Conservation (phyloP, 2,113 vertebrate species). For the Colossoma macropomum region DNA sequence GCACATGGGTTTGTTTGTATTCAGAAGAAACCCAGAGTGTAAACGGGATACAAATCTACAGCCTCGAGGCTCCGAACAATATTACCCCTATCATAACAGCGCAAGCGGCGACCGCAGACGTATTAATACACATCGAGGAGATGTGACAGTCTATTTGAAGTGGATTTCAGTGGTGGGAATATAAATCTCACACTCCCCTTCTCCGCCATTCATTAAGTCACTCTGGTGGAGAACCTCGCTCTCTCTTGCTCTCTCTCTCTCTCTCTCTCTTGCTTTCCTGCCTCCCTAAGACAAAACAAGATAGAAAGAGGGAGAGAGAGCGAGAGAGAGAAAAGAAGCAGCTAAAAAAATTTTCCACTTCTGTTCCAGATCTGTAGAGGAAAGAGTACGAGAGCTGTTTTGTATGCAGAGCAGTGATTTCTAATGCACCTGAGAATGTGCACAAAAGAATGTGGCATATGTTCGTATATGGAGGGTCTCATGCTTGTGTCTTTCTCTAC, state of each 20-base stretch:
- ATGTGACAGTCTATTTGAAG: slow-evolving; percentile 32
- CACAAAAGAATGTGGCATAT: slow-evolving; percentile 34
- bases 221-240: slow-evolving; percentile 60
- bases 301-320: slow-evolving; percentile 24
- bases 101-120: slow-evolving; percentile 36
- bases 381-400: slow-evolving; percentile 30
- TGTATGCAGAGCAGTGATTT: not conserved
- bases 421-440: not conserved
- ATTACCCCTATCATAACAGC: slow-evolving; percentile 47
- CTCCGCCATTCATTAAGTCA: slow-evolving; percentile 60
- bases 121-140: slow-evolving; percentile 53
- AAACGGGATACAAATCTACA: slow-evolving; percentile 44
- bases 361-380: slow-evolving; percentile 64
- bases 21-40: slow-evolving; percentile 32
- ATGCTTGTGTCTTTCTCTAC: not conserved
- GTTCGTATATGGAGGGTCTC: slow-evolving; percentile 47
- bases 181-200: slow-evolving; percentile 50
- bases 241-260: slow-evolving; percentile 4
- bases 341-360: slow-evolving; percentile 60
- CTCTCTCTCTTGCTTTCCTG: slow-evolving; percentile 34
- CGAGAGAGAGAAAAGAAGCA: not conserved
- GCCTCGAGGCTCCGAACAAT: slow-evolving; percentile 43
- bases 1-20: slow-evolving; percentile 51
- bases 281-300: slow-evolving; percentile 66
- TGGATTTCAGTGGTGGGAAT: slow-evolving; percentile 70